These are phyloP conservation scores for Agrotis clavis DNA, from an alignment of 2,888 invertebrate genomes.

Conservation along the genomic window DNA sequence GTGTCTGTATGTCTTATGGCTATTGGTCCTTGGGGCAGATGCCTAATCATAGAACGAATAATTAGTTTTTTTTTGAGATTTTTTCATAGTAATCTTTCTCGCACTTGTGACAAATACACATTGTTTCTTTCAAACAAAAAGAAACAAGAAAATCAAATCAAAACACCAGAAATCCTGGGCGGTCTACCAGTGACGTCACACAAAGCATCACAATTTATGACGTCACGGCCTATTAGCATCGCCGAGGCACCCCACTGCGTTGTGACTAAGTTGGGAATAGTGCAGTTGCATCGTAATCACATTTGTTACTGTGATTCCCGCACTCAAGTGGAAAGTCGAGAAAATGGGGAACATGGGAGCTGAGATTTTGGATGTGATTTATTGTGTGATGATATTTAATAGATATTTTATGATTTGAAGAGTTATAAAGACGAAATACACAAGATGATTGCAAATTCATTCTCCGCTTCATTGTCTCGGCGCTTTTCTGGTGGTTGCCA, in stretches of 20 bases:
- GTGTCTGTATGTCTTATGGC: too few relatives aligned
- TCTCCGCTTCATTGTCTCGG: too few relatives aligned
- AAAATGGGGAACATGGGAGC: constrained; percentile 50
- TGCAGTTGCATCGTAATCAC: constrained; percentile 67
- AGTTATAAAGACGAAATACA: too few relatives aligned
- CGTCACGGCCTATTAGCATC: constrained; percentile 74
- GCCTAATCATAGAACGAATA: too few relatives aligned
- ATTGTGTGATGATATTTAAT: neutral
- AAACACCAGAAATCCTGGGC: constrained; percentile 46
- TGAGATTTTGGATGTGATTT: constrained; percentile 17
- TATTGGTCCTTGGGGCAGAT: too few relatives aligned
- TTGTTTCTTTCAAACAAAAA: neutral
- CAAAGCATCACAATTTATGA: constrained; percentile 67
- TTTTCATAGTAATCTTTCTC: too few relatives aligned
- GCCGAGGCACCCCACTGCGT: constrained; percentile 56
- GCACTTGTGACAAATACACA: neutral
- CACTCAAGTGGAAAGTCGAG: constrained; percentile 49
- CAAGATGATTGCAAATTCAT: too few relatives aligned
- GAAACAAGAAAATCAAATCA: constrained; percentile 19
- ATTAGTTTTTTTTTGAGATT: neutral
- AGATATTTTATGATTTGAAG: neutral
- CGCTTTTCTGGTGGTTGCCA: too few relatives aligned
- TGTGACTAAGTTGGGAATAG: constrained; percentile 60
- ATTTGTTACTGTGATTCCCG: constrained; percentile 65
- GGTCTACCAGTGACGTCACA: constrained; percentile 61